Conservation (phyloP, 2,888 invertebrate genomes). For the Oxyteleia sp. region DNA sequence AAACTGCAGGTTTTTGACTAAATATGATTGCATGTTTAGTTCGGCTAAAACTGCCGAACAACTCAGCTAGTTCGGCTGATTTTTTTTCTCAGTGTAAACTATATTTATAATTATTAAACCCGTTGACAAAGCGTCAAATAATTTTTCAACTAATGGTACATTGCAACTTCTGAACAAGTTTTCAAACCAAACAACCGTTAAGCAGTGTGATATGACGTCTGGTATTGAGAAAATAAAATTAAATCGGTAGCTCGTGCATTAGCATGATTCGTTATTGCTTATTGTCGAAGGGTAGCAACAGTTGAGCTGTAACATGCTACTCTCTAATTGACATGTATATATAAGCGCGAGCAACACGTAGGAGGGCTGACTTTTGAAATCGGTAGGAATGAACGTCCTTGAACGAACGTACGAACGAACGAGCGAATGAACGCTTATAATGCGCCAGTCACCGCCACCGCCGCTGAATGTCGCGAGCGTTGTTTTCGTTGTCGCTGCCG, state of each 20-base stretch:
- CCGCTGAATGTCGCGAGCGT: conserved; percentile 42
- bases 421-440: conserved; percentile 73
- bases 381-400: conserved; percentile 74
- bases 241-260: conserved; percentile 26
- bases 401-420: conserved; percentile 62
- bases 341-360: conserved; percentile 61
- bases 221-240: conserved; percentile 10
- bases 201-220: neutral
- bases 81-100: too few relatives aligned
- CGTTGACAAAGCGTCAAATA: neutral
- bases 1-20: too few relatives aligned
- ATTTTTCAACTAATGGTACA: conserved; percentile 5
- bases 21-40: too few relatives aligned
- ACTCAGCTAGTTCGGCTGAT: too few relatives aligned
- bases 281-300: conserved; percentile 60
- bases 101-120: neutral
- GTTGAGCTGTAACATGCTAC: conserved; percentile 43
- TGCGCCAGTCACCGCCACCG: conserved; percentile 49
- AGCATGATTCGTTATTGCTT: conserved; percentile 25
- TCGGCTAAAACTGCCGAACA: too few relatives aligned
- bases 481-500: conserved; percentile 37
- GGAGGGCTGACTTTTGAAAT: conserved; percentile 70
- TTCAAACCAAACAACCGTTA: neutral
- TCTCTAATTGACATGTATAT: conserved; percentile 60
- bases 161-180: conserved; percentile 1